Evolutionary conservation across 1,140 invertebrate genomes (phyloP).

Genomic region (Dryas iulia): DNA sequence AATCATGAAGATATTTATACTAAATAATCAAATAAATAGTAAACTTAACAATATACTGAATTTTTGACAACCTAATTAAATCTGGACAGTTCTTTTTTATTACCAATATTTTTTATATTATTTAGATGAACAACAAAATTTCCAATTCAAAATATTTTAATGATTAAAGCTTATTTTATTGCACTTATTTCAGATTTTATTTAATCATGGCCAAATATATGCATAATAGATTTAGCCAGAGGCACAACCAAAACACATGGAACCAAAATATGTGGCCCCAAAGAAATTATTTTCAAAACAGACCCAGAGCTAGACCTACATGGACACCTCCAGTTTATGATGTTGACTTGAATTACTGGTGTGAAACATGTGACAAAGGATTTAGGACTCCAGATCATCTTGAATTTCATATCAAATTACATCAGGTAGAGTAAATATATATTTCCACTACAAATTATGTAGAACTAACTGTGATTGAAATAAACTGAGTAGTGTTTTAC

Average conservation of each 20-base stretch:
- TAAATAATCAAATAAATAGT: too few species aligned
- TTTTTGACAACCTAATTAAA: too few species aligned
- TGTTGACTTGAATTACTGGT: conserved; percentile 74
- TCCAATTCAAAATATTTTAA: too few species aligned
- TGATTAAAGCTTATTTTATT: background rate
- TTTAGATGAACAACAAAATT: too few species aligned
- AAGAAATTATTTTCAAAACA: conserved; percentile 1
- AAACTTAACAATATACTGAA: too few species aligned
- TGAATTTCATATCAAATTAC: conserved; percentile 84
- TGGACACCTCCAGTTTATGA: conserved; percentile 9
- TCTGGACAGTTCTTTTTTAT: too few species aligned
- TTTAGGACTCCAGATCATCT: conserved; percentile 83
- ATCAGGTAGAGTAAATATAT: conserved; percentile 74
- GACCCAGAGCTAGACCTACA: background rate
- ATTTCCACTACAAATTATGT: background rate
- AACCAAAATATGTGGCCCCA: conserved; percentile 16
- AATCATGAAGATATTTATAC: too few species aligned
- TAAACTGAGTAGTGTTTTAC: too few species aligned
- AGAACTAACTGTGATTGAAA: too few species aligned
- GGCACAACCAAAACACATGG: conserved; percentile 2
- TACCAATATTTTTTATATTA: too few species aligned
- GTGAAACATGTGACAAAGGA: conserved; percentile 88
- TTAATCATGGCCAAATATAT: background rate
- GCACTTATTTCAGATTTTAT: background rate
- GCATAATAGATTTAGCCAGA: conserved; percentile 15